Percentiles rank a stretch among this genome's conserved stretches.
Conservation (phyloP, 1,140 invertebrate species). For the Thrips palmi region DNA sequence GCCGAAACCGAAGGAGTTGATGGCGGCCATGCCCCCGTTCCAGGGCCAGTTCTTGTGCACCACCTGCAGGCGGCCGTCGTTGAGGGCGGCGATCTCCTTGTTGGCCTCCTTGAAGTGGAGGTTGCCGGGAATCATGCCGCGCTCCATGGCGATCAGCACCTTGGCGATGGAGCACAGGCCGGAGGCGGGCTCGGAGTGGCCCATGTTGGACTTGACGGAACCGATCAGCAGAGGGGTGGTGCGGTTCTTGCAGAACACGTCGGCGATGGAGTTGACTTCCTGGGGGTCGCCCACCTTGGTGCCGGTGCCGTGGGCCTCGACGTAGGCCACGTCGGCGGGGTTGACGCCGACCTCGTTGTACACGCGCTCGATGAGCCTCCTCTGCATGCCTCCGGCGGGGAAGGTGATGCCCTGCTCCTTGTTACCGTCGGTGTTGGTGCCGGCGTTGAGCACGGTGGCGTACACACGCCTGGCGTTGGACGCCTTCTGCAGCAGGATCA, state of each 20-base stretch:
- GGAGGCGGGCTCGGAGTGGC: constrained; percentile 88
- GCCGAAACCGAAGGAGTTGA: constrained; percentile 96
- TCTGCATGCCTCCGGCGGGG: constrained; percentile 74
- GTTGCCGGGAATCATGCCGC: constrained; percentile 70
- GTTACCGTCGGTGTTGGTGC: constrained; percentile 75
- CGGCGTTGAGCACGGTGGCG: constrained; percentile 66
- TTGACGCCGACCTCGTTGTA: constrained; percentile 67
- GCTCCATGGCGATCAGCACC: constrained; percentile 79
- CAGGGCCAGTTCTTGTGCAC: constrained; percentile 60
- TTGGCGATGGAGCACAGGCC: constrained; percentile 80
- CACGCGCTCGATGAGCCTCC: constrained; percentile 63
- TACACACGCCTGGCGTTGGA: constrained; percentile 61
- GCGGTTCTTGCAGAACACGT: constrained; percentile 77
- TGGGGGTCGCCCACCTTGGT: constrained; percentile 90
- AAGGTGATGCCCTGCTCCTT: constrained; percentile 84
- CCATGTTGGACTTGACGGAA: constrained; percentile 96
- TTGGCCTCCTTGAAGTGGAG: constrained; percentile 79
- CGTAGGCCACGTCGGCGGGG: constrained; percentile 62
- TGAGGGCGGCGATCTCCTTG: constrained; percentile 67
- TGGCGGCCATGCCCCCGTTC: constrained; percentile 65
- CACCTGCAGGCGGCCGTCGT: constrained; percentile 72
- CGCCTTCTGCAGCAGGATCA: constrained; percentile 62
- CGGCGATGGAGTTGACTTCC: constrained; percentile 83
- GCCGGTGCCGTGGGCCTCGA: constrained; percentile 94
- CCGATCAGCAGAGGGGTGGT: constrained; percentile 69